Evolutionary conservation across 1,140 invertebrate species (phyloP), one percentile per base, ranked within the genome.

Genomic region (Zaprionus ornatus): DNA sequence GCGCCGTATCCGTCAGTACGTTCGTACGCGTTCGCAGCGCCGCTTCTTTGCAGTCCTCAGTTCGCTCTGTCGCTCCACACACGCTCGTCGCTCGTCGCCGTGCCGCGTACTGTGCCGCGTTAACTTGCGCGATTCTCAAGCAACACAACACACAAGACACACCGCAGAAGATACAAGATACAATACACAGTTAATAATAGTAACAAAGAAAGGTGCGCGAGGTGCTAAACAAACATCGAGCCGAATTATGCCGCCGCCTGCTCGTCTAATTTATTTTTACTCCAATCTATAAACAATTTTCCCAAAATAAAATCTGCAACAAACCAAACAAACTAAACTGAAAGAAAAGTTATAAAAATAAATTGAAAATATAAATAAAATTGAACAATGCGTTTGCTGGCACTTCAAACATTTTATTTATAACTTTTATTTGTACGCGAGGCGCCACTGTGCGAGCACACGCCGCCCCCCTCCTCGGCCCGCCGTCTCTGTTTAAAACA

Each of bases 21-120:
- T 90, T 88, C 87, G 85, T 90, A 84, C 84, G 85, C 84, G 85
- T 90, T 73, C 77, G 85, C 84, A 90, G 71, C 84, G 81, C 81
- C 84, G 85, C 85, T 90, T 90, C 84, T 88, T 88, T 70, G 40
- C 70, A 69, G 73, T 81, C 67, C 70, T 76, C 74, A 78, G 77
- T 80, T 83, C 54, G 45, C 45, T 50, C 13, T 72, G 52, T 45
- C n/a, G 40, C 40, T 40, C 50, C 50, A 21, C 21, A 32, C 29
- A 32, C 9, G 29, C 29, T 32, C 29, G 29, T 32, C 29, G 29
- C 29, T 32, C 29, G 29, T 29, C 29, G 29, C 29, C 29, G 29
- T 32, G 29, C 29, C 85, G 79, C 77, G 63, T 63, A 67, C 50
- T 76, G 64, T 79, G 61, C 68, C 84, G 79, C 74, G 68, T 71